Base-by-base conservation (phyloP, 1,140 invertebrate species). In the Solen grandis region DNA sequence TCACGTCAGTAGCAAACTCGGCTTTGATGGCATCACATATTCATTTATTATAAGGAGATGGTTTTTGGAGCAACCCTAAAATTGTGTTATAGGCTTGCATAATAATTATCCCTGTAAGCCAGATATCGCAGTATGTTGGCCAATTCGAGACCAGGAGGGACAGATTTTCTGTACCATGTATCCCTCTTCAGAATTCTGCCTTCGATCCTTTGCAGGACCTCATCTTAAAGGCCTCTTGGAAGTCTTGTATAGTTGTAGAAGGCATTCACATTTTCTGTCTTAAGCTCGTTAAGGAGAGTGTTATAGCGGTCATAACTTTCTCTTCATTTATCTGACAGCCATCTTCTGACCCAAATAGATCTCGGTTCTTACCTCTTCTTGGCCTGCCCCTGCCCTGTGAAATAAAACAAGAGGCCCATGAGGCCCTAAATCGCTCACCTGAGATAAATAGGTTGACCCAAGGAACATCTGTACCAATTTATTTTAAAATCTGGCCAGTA, bases 101-200 rank as follows among this genome's bases (percentile, higher is more conserved):
- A n/a, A n/a, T n/a, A 83, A 73, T 60, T 79, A 70, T 66, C 35
- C 38, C 75, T 29, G 31, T 69, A 79, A 36, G 38, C 60, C 38
- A 83, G 54, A 59, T 74, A 25, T 59, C 68, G 59, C 59, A 83
- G 41, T 60, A 50, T 72, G 65, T 36, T 68, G 46, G 38, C 74
- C 33, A n/a, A n/a, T n/a, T n/a, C n/a, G n/a, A n/a, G 66, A 77
- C 63, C 4, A 72, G 66, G 78, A 80, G 77, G 29, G 54, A 81
- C 22, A 59, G 38, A 77, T 38, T 54, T 66, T 33, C 36, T 70
- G 70, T 75, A 70, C 25, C 54, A 63, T 62, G 68, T 78, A 54
- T 78, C 60, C 69, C 74, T n/a, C 57, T 27, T 83, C 52, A 54
- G 8, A 35, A 41, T 33, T 62, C 36, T 55, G 14, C 25, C n/a